These are phyloP conservation scores for Ochotona princeps DNA, from an alignment of 2,113 vertebrate species.

Conservation along the genomic window DNA sequence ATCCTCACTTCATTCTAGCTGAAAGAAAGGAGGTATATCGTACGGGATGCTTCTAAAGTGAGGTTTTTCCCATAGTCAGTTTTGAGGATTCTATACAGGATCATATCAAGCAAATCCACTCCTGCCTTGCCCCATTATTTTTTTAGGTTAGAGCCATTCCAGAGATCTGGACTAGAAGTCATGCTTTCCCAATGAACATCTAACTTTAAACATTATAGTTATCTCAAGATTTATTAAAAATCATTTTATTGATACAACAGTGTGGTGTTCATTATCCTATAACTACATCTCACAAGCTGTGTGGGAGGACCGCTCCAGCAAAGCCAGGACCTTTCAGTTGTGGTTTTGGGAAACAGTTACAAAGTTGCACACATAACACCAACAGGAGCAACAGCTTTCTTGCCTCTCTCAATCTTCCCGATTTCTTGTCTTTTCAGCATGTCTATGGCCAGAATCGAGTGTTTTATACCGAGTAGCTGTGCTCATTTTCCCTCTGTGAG, in stretches of 20 bases:
- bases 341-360: neutral
- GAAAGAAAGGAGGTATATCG: neutral
- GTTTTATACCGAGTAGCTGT: neutral
- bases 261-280: too few species aligned
- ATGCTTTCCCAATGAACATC: neutral
- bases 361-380: neutral
- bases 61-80: neutral
- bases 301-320: too few species aligned
- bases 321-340: neutral
- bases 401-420: too few species aligned
- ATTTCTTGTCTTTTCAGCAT: neutral
- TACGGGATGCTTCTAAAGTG: neutral
- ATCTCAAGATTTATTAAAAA: neutral
- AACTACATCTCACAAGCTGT: too few species aligned
- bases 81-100: neutral
- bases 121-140: neutral
- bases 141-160: neutral
- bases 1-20: neutral
- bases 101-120: neutral
- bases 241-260: neutral
- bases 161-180: neutral
- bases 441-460: neutral
- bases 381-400: neutral
- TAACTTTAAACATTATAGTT: neutral
- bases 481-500: neutral